A percentile compares a stretch with the other conserved stretches of the same genome.
Evolutionary conservation across 2,888 invertebrate genomes (phyloP).

Genomic region (Trimorus sp.): DNA sequence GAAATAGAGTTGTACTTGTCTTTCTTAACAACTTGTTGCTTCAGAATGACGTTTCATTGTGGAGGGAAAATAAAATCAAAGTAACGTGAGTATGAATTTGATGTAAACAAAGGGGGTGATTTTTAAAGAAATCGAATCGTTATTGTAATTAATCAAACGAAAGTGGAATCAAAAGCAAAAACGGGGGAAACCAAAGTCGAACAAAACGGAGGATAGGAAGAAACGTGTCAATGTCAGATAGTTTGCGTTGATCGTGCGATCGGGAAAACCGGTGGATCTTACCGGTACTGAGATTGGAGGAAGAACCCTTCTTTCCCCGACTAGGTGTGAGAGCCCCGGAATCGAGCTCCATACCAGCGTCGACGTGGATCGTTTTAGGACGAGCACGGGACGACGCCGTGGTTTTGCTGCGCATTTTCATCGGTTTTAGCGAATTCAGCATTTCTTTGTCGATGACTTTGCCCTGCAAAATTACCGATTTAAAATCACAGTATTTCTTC

Average conservation of each 20-base stretch:
- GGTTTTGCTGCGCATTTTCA: constrained; percentile 86
- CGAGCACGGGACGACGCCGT: constrained; percentile 85
- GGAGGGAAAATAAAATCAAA: too few species aligned
- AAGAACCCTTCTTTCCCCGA: constrained; percentile 90
- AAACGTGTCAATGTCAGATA: too few species aligned
- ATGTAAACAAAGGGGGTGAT: constrained; percentile 14
- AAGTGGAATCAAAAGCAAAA: too few species aligned
- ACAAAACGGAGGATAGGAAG: too few species aligned
- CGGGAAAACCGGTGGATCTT: constrained; percentile 66
- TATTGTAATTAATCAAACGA: too few species aligned
- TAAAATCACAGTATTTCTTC: too few species aligned
- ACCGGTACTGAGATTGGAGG: constrained; percentile 91
- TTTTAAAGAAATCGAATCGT: too few species aligned
- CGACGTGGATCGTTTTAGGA: constrained; percentile 95
- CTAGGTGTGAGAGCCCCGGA: constrained; percentile 89
- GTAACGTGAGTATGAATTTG: constrained; percentile 23
- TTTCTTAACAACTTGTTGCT: not conserved
- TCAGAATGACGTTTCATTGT: too few species aligned
- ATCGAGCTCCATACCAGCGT: constrained; percentile 90
- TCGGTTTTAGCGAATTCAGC: constrained; percentile 84
- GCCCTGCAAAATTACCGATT: constrained; percentile 83
- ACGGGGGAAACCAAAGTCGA: constrained; percentile 1
- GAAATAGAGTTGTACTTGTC: constrained; percentile 3
- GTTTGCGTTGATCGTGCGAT: not conserved
- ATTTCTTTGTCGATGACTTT: constrained; percentile 90